phyloP scores from a whole-genome alignment of 2,888 invertebrate species.

The Furcula furcula region DNA sequence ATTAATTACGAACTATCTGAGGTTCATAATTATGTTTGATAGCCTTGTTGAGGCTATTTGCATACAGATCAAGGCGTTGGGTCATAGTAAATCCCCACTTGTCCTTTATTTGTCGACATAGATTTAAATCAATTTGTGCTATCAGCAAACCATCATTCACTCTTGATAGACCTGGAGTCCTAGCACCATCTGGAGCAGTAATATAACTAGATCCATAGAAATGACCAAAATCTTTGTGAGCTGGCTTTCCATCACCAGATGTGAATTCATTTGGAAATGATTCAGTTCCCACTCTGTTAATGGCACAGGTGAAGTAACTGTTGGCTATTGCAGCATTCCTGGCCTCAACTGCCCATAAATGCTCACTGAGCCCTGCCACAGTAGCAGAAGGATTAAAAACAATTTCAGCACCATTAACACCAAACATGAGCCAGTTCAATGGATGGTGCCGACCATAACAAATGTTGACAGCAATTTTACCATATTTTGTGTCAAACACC shows the following conservation, averaged over 20 bases:
- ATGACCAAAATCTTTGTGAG: slow-evolving; percentile 95
- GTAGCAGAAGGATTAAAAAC: slow-evolving; percentile 99
- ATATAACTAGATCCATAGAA: slow-evolving; percentile 99
- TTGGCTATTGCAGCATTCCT: slow-evolving; percentile 98
- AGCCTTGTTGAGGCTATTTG: slow-evolving; percentile 83
- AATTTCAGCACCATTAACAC: slow-evolving; percentile 98
- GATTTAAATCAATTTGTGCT: slow-evolving; percentile 94
- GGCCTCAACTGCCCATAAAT: slow-evolving; percentile 97
- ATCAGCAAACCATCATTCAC: slow-evolving; percentile 92
- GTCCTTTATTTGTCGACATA: slow-evolving; percentile 97
- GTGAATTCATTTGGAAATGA: slow-evolving; percentile 84
- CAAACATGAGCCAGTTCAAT: slow-evolving; percentile 99
- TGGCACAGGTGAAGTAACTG: slow-evolving; percentile 95
- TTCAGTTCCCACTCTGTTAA: slow-evolving; percentile 97
- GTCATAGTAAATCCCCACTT: slow-evolving; percentile 99
- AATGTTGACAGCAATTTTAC: slow-evolving; percentile 96
- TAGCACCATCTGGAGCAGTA: slow-evolving; percentile 95
- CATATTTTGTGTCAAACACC: slow-evolving; percentile 93
- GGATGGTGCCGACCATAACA: slow-evolving; percentile 99
- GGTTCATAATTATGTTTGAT: slow-evolving; percentile 53
- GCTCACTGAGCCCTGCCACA: slow-evolving; percentile 90
- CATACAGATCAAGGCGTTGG: slow-evolving; percentile 95
- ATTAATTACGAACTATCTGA: slow-evolving; percentile 42
- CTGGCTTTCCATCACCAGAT: slow-evolving; percentile 85
- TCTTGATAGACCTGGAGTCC: slow-evolving; percentile 93